phyloP scores from a whole-genome alignment of 37 sponge, comb jelly and placozoan genomes.

The Eunapius fragilis region DNA sequence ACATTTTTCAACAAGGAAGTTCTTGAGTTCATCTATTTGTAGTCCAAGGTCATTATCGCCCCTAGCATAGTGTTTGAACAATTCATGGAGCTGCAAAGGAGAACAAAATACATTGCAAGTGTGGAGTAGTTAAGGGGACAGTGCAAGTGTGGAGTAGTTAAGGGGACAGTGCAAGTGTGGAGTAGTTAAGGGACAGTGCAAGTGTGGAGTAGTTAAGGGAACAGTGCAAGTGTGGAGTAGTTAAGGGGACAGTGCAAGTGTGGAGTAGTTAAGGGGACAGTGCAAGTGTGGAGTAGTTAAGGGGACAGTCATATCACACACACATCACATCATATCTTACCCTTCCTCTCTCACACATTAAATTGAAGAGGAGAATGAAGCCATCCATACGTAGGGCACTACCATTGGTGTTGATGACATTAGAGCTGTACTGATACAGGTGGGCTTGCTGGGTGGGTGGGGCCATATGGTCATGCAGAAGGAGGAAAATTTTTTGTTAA shows the following conservation, averaged over 20 bases:
- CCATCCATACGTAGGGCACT: constrained; percentile 73
- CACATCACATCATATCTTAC: constrained; percentile 9
- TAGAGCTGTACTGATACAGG: constrained; percentile 29
- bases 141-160: too few relatives aligned
- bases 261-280: too few relatives aligned
- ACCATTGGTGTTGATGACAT: constrained; percentile 9
- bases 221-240: too few relatives aligned
- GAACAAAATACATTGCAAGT: too few relatives aligned
- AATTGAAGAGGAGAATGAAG: constrained; percentile 48
- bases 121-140: too few relatives aligned
- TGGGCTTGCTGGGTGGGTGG: constrained; percentile 28
- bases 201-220: too few relatives aligned
- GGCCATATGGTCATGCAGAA: neutral
- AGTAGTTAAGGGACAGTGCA: too few relatives aligned
- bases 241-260: too few relatives aligned
- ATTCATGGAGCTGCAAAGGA: constrained; percentile 46
- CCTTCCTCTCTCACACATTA: constrained; percentile 47
- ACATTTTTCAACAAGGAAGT: constrained; percentile 51
- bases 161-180: neutral
- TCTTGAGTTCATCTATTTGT: constrained; percentile 53
- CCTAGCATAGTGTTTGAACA: constrained; percentile 55
- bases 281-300: too few relatives aligned
- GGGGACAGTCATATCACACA: too few relatives aligned
- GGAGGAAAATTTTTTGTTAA: neutral
- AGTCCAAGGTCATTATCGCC: constrained; percentile 57